Evolutionary conservation across 2,888 invertebrate genomes (phyloP).

Genomic region (Pelosia muscerda): DNA sequence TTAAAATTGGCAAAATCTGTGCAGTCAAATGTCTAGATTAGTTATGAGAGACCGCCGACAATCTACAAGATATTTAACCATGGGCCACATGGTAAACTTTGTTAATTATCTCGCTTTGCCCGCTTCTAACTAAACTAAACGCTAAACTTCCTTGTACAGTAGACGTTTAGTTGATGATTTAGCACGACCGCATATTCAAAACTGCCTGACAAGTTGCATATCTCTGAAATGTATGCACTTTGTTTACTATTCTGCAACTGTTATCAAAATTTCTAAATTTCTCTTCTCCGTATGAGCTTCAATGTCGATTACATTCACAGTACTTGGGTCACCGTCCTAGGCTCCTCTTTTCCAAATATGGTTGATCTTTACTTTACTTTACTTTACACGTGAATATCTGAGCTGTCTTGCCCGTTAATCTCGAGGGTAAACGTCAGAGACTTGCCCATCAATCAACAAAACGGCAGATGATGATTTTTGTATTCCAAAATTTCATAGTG

Average conservation of each 20-base stretch:
- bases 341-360: not conserved
- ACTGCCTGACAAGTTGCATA: slow-evolving; percentile 10
- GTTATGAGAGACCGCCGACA: slow-evolving; percentile 47
- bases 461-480: too few relatives aligned
- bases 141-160: slow-evolving; percentile 48
- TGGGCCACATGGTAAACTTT: slow-evolving; percentile 61
- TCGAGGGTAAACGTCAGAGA: too few relatives aligned
- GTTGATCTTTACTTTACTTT: too few relatives aligned
- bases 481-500: too few relatives aligned
- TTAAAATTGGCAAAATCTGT: not conserved
- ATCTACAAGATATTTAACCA: slow-evolving; percentile 61
- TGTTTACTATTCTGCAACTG: not conserved
- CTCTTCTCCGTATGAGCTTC: not conserved
- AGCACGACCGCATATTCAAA: slow-evolving; percentile 24
- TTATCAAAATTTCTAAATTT: not conserved
- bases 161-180: slow-evolving; percentile 50
- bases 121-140: slow-evolving; percentile 38
- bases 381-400: too few relatives aligned
- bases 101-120: slow-evolving; percentile 67
- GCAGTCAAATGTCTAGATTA: not conserved
- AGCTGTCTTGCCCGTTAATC: too few relatives aligned
- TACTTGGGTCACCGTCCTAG: too few relatives aligned
- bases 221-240: not conserved
- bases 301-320: not conserved
- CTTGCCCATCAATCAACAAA: too few relatives aligned